Evolutionary conservation across 2,113 vertebrate genomes (phyloP).

Genomic region (Cyanoramphus novaezelandiae): DNA sequence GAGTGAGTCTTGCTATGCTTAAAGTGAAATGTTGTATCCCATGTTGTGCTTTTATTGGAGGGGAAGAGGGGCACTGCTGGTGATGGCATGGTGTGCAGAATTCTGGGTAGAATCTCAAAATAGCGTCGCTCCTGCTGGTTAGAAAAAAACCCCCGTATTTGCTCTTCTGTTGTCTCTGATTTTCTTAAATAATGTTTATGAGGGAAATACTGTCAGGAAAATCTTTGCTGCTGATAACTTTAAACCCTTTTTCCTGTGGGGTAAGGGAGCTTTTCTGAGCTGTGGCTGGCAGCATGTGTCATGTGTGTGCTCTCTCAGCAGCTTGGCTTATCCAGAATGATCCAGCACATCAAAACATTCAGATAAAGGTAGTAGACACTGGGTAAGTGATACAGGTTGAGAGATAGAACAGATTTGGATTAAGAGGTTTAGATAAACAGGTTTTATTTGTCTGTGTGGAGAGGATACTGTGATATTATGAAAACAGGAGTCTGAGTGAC

Average conservation of each 20-base stretch:
- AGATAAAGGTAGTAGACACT: background rate
- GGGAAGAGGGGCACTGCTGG: accelerated
- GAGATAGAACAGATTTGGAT: background rate
- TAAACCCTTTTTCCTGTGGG: background rate
- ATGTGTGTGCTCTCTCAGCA: background rate
- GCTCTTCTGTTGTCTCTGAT: background rate
- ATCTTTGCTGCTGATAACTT: background rate
- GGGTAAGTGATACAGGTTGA: background rate
- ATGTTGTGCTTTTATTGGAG: accelerated
- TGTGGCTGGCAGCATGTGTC: background rate
- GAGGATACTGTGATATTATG: background rate
- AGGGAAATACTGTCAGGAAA: background rate
- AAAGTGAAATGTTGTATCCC: accelerated
- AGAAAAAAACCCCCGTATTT: accelerated
- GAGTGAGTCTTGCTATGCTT: background rate
- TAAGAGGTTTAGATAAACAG: constrained; percentile 1
- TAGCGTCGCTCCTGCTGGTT: accelerated
- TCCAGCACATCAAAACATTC: background rate
- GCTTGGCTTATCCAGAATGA: background rate
- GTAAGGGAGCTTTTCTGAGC: accelerated
- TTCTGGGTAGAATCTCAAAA: accelerated
- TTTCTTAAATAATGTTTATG: background rate
- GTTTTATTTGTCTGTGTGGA: background rate
- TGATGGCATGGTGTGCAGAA: accelerated
- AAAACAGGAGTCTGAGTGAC: background rate